These are phyloP conservation scores for Falco columbarius DNA, from an alignment of 2,797 vertebrate genomes.

Conservation along the genomic window DNA sequence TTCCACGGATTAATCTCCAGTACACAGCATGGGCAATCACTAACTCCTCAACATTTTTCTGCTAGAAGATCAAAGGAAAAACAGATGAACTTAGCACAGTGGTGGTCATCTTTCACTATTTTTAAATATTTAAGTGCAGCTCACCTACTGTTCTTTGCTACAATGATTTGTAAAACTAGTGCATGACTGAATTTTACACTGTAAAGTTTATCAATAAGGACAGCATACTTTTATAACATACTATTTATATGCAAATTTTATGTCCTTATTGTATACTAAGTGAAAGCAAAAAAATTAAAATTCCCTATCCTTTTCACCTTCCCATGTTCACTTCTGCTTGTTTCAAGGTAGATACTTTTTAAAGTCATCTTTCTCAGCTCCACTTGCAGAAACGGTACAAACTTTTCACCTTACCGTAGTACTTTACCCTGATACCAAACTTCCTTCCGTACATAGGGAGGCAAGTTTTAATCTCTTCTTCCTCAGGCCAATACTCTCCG, in stretches of 20 bases:
- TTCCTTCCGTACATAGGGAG: background rate
- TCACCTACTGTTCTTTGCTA: background rate
- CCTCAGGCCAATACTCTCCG: background rate
- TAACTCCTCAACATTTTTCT: background rate
- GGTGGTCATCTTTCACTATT: background rate
- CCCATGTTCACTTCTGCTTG: background rate
- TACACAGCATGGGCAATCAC: background rate
- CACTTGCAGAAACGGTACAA: background rate
- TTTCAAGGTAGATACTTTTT: background rate
- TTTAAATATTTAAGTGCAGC: background rate
- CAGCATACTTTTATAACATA: background rate
- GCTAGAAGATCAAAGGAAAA: background rate
- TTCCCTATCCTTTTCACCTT: background rate
- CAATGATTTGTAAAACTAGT: background rate
- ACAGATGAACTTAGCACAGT: background rate
- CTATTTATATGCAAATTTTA: background rate
- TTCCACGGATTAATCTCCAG: background rate
- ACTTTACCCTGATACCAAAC: background rate
- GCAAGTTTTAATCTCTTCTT: background rate
- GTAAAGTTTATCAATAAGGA: background rate
- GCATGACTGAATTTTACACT: background rate
- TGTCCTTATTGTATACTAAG: background rate
- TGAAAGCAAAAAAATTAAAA: background rate
- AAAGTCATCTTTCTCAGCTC: background rate
- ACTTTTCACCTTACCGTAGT: background rate